A percentile compares a stretch with the other conserved stretches of the same genome.
Conservation (phyloP, 2,113 vertebrate genomes). For the Lipophrys pholis region DNA sequence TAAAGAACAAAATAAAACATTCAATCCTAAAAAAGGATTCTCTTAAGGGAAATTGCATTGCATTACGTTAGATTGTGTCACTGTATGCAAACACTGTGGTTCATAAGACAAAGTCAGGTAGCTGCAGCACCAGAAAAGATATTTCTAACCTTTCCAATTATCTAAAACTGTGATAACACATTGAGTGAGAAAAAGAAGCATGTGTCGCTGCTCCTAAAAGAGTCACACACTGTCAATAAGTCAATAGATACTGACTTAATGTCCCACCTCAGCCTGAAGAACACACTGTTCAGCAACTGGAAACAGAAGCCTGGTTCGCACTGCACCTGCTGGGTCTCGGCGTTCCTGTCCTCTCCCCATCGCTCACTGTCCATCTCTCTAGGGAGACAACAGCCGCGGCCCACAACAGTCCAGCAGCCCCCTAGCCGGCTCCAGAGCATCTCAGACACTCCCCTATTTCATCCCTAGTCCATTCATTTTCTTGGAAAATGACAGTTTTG, state of each 20-base stretch:
- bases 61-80: too few species aligned
- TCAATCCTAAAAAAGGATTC: too few species aligned
- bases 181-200: background rate
- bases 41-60: too few species aligned
- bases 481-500: slow-evolving; percentile 74
- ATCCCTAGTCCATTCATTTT: slow-evolving; percentile 67
- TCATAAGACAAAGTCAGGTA: background rate
- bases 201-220: background rate
- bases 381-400: slow-evolving; percentile 53
- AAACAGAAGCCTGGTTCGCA: slow-evolving; percentile 53
- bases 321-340: slow-evolving; percentile 62
- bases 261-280: slow-evolving; percentile 29
- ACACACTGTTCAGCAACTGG: slow-evolving; percentile 51
- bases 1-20: too few species aligned
- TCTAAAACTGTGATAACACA: slow-evolving; percentile 15
- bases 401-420: slow-evolving; percentile 37
- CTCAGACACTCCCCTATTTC: slow-evolving; percentile 31
- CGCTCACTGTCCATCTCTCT: slow-evolving; percentile 61
- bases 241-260: slow-evolving; percentile 9
- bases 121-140: background rate
- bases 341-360: slow-evolving; percentile 40
- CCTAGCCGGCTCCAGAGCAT: slow-evolving; percentile 24
- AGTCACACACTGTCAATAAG: slow-evolving; percentile 24
- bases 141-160: slow-evolving; percentile 14
- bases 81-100: too few species aligned